A percentile compares a stretch with the other conserved stretches of the same genome.
These are phyloP conservation scores for Sebastes kiyomatsui DNA, from an alignment of 2,797 vertebrate genomes.

Conservation along the genomic window DNA sequence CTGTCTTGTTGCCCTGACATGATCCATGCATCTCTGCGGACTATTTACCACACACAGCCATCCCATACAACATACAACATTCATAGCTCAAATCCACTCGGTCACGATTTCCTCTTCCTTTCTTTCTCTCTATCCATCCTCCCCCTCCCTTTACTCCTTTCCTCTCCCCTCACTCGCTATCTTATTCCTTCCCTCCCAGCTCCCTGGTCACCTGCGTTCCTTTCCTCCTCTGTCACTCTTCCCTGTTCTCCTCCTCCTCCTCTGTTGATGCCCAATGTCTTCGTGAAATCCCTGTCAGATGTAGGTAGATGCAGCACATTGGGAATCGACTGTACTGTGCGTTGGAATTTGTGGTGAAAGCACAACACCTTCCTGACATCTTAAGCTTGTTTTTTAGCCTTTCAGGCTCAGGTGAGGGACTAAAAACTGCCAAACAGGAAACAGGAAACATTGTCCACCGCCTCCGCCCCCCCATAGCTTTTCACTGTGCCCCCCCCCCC, in stretches of 20 bases:
- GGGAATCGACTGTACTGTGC: constrained; percentile 18
- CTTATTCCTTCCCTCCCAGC: not conserved
- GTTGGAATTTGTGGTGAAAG: constrained; percentile 33
- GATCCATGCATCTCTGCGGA: constrained; percentile 30
- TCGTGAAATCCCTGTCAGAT: constrained; percentile 35
- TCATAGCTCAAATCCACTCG: constrained; percentile 21
- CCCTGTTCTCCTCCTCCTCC: not conserved
- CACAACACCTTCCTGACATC: constrained; percentile 36
- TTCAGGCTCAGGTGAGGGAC: constrained; percentile 41
- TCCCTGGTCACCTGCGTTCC: not conserved
- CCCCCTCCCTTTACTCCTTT: not conserved
- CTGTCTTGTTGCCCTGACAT: constrained; percentile 7
- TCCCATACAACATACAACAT: constrained; percentile 29
- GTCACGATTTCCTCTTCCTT: not conserved
- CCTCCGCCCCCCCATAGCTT: not conserved
- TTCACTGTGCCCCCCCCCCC: not conserved
- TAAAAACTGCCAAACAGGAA: constrained; percentile 41
- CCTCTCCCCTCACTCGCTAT: not conserved
- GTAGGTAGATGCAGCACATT: constrained; percentile 6
- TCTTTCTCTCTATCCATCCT: not conserved
- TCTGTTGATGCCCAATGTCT: constrained; percentile 18
- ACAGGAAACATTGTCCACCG: constrained; percentile 5
- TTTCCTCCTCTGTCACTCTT: not conserved
- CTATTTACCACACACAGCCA: constrained; percentile 41
- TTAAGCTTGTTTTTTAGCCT: constrained; percentile 49